These are phyloP conservation scores for Drosophila mayri DNA, from an alignment of 1,140 invertebrate genomes.

Conservation along the genomic window DNA sequence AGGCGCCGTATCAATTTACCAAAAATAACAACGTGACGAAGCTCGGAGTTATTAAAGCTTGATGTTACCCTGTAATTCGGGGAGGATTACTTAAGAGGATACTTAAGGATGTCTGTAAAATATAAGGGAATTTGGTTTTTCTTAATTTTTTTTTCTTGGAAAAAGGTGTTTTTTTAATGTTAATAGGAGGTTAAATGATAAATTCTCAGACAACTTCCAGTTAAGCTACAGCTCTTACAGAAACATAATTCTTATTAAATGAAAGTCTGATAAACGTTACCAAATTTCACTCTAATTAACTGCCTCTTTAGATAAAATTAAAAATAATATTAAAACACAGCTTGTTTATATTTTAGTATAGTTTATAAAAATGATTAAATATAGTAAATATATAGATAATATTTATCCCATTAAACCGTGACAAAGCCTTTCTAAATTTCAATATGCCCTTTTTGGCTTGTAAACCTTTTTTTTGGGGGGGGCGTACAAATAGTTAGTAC, in stretches of 20 bases:
- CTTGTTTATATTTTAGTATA: not conserved
- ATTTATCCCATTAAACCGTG: not conserved
- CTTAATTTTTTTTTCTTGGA: not conserved
- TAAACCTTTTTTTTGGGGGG: not conserved
- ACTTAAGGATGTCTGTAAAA: not conserved
- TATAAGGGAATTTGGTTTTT: not conserved
- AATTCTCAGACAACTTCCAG: too few relatives aligned
- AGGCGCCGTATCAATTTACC: constrained; percentile 74
- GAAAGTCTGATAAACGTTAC: not conserved
- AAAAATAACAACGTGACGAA: constrained; percentile 55
- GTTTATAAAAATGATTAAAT: too few relatives aligned
- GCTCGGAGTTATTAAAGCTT: not conserved
- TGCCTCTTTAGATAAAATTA: too few relatives aligned
- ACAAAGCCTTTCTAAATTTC: not conserved
- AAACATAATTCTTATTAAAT: not conserved
- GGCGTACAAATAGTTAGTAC: constrained; percentile 51
- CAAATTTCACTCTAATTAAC: not conserved
- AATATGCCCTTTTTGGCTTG: constrained; percentile 21
- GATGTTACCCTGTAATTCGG: constrained; percentile 14
- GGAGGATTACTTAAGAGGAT: too few relatives aligned
- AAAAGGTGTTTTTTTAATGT: not conserved
- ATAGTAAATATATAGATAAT: not conserved
- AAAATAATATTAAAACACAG: not conserved
- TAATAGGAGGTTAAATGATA: not conserved
- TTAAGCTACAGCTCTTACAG: too few relatives aligned